These are phyloP conservation scores for Enteromius radiatus DNA, from an alignment of 2,797 vertebrate species.

Conservation along the genomic window DNA sequence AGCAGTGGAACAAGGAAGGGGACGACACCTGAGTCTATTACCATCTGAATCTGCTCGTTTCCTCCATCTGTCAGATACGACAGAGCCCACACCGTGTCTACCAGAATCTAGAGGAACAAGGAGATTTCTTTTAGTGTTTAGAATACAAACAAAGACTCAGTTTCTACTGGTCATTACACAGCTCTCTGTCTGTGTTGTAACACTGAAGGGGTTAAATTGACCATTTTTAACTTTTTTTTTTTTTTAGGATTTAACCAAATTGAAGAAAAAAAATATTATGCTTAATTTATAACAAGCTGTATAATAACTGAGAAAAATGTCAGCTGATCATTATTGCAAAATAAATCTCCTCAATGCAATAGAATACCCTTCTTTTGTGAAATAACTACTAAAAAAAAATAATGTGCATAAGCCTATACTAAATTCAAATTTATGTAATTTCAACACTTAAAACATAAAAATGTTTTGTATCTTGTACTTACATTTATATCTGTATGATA, in stretches of 20 bases:
- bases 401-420: not conserved
- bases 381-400: not conserved
- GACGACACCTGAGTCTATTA: slow-evolving; percentile 98
- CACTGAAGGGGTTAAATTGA: not conserved
- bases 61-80: slow-evolving; percentile 98
- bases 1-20: slow-evolving; percentile 97
- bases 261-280: not conserved
- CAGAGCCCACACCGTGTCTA: slow-evolving; percentile 98
- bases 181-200: not conserved
- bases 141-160: not conserved
- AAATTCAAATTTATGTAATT: not conserved
- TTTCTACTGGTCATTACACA: not conserved
- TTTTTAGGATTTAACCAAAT: not conserved
- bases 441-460: not conserved
- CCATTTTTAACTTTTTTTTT: not conserved
- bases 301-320: not conserved
- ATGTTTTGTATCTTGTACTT: slow-evolving; percentile 75
- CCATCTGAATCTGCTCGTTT: slow-evolving; percentile 99
- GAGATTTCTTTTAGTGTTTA: not conserved
- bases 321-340: not conserved
- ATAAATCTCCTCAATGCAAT: not conserved
- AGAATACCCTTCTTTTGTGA: not conserved
- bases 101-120: slow-evolving; percentile 86
- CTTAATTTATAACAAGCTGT: not conserved
- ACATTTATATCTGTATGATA: slow-evolving; percentile 99